A percentile compares a stretch with the other conserved stretches of the same genome.
Conservation (phyloP, 1,140 invertebrate species). For the Tetranychus cinnabarinus region DNA sequence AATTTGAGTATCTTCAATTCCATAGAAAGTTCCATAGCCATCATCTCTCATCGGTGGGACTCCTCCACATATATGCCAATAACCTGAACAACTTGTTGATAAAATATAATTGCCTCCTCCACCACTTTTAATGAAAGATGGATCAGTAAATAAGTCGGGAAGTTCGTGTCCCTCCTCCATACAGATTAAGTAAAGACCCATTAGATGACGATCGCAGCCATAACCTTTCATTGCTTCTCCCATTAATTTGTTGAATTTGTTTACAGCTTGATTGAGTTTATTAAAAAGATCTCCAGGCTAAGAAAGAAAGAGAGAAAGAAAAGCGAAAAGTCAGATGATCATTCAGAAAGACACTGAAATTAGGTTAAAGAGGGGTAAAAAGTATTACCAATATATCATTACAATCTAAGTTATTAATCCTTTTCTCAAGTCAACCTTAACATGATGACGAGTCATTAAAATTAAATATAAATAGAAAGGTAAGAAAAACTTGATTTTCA, state of each 20-base stretch:
- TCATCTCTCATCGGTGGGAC: constrained; percentile 33
- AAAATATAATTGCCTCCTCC: constrained; percentile 35
- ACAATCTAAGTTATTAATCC: no score
- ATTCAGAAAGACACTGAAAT: no score
- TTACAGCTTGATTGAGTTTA: constrained; percentile 17
- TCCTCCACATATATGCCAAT: constrained; percentile 29
- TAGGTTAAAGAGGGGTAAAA: background rate
- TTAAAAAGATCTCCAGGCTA: constrained; percentile 7
- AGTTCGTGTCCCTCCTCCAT: constrained; percentile 25
- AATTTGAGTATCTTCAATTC: constrained; percentile 22
- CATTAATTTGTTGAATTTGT: constrained; percentile 21
- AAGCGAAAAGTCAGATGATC: no score
- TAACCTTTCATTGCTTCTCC: constrained; percentile 17
- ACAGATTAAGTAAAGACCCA: constrained; percentile 26
- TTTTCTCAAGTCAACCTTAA: no score
- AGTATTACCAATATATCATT: no score
- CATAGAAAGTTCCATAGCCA: constrained; percentile 37
- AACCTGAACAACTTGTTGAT: constrained; percentile 35
- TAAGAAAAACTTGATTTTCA: no score
- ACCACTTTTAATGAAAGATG: constrained; percentile 31
- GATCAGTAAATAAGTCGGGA: constrained; percentile 30
- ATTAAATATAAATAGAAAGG: no score
- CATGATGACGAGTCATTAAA: no score
- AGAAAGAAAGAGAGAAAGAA: background rate
- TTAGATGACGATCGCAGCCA: constrained; percentile 30